Evolutionary conservation across 2,888 invertebrate genomes (phyloP).

Genomic region (Nudaria mundana): DNA sequence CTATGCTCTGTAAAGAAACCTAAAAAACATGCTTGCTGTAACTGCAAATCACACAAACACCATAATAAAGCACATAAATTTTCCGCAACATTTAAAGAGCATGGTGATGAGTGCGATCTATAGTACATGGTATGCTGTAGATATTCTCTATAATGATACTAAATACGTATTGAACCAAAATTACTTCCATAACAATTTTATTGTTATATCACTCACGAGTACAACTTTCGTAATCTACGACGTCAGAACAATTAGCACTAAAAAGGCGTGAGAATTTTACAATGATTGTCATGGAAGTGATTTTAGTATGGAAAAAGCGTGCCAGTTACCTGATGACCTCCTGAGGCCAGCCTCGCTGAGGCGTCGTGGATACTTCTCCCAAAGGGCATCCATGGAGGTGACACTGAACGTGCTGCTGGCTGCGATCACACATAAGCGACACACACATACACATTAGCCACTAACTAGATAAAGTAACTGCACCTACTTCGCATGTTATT

Average conservation of each 20-base stretch:
- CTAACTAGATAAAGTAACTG: constrained; percentile 52
- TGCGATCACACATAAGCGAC: constrained; percentile 73
- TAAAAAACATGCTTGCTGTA: constrained; percentile 48
- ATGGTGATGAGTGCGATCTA: constrained; percentile 41
- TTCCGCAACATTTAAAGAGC: constrained; percentile 35
- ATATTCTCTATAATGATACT: constrained; percentile 30
- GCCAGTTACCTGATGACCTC: constrained; percentile 86
- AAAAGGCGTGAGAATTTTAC: constrained; percentile 22
- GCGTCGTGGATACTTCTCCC: constrained; percentile 87
- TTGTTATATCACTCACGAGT: constrained; percentile 12
- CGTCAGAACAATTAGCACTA: constrained; percentile 19
- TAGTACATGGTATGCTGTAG: constrained; percentile 32
- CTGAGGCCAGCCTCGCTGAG: constrained; percentile 89
- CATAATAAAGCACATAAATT: constrained; percentile 39
- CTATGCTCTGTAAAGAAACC: constrained; percentile 35
- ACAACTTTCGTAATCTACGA: constrained; percentile 11
- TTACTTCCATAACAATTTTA: constrained; percentile 25
- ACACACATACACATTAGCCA: constrained; percentile 75
- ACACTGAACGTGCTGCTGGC: constrained; percentile 82
- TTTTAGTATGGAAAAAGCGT: constrained; percentile 29
- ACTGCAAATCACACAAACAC: constrained; percentile 41
- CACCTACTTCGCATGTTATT: constrained; percentile 33
- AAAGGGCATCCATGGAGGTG: constrained; percentile 86
- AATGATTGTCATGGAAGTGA: constrained; percentile 26
- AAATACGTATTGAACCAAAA: constrained; percentile 20